Base-by-base conservation (phyloP, 2,797 vertebrate genomes). In the Chelmon rostratus region DNA sequence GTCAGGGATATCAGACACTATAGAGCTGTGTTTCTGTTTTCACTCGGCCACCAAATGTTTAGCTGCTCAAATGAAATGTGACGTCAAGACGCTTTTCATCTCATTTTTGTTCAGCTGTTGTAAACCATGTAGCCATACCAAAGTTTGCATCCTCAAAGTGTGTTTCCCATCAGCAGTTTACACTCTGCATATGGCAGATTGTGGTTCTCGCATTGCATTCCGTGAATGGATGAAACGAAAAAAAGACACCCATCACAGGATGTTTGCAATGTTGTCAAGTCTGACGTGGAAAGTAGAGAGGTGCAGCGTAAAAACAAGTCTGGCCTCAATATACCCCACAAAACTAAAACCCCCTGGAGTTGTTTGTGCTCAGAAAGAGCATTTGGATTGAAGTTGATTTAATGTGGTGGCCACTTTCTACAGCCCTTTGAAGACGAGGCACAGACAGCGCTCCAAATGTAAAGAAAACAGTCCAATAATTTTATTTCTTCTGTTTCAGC, bases 131-230 rank as follows among this genome's bases (percentile, higher is more conserved):
- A 23, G 52, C 67, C 54, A 2, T 67, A 68, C 68, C 59, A 49
- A 65, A 28, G 73, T 64, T 59, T 63, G 83, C 47, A 49, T 80
- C 79, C 78, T 80, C 68, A 11, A 13, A 82, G 66, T 8, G 57
- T 90, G 89, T 84, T 92, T 89, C 84, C 77, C 86, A 80, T 90
- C 85, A 82, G 54, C 69, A 58, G 67, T 84, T 89, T 86, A 83
- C 78, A 52, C 74, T 85, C 63, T 78, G 73, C 83, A 88, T 86
- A 85, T 74, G 88, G 70, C 16, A 53, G 50, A 61, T 40, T 86
- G 86, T 56, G 86, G 90, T 89, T 79, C 64, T 73, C 50, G 28
- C 68, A 62, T 63, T 70, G 44, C 83, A 42, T 81, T 84, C 58
- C 54, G 79, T 75, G 64, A 46, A 72, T 66, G 66, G 76, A 74